phyloP scores from a whole-genome alignment of 2,888 invertebrate species.

The Halocaridina rubra region DNA sequence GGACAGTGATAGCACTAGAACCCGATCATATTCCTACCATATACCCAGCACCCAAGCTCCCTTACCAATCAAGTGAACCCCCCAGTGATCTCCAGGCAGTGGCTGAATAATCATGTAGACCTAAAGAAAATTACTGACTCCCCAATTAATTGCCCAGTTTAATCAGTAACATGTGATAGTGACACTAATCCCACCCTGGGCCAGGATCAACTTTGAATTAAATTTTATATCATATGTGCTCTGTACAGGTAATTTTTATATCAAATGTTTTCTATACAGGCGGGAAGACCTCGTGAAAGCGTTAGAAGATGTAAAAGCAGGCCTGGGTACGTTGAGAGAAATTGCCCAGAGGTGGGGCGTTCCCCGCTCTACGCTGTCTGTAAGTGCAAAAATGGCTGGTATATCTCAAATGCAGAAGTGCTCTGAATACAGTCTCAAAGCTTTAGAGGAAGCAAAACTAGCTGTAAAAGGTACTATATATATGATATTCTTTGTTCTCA shows the following conservation, averaged over 20 bases:
- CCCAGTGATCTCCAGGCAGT: too few species aligned
- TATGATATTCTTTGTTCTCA: too few species aligned
- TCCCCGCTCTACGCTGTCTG: conserved; percentile 43
- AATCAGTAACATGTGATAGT: too few species aligned
- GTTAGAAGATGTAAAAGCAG: conserved; percentile 34
- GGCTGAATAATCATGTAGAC: too few species aligned
- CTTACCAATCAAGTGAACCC: too few species aligned
- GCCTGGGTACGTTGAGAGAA: conserved; percentile 33
- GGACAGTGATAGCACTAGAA: too few species aligned
- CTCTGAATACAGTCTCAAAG: neutral
- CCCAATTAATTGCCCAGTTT: too few species aligned
- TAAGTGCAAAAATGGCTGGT: conserved; percentile 24
- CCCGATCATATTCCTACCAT: too few species aligned
- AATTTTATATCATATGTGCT: neutral
- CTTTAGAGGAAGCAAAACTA: conserved; percentile 42
- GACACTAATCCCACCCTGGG: too few species aligned
- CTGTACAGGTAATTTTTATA: neutral
- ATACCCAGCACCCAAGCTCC: too few species aligned
- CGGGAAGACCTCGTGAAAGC: conserved; percentile 40
- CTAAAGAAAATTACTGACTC: too few species aligned
- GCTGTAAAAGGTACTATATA: conserved; percentile 42
- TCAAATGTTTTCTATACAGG: neutral
- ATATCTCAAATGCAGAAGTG: neutral
- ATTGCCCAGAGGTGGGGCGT: conserved; percentile 42
- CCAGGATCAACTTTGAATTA: too few species aligned